Conservation (phyloP, 2,888 invertebrate species). For the Bombylius major region DNA sequence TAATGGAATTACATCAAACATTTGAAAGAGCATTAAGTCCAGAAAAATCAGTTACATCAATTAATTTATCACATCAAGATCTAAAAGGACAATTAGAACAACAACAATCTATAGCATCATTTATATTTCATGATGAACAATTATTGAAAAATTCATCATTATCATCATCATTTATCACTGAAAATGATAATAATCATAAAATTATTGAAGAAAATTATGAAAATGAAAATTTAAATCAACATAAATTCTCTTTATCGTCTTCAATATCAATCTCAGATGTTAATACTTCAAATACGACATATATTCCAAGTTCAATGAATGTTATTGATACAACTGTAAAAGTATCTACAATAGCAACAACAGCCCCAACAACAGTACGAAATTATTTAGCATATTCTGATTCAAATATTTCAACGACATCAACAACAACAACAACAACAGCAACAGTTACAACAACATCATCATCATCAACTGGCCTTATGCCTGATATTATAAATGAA, state of each 20-base stretch:
- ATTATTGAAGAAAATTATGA: too few relatives aligned
- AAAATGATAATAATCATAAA: too few relatives aligned
- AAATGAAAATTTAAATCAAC: too few relatives aligned
- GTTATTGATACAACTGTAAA: neutral
- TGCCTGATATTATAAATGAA: constrained; percentile 38
- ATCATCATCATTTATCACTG: too few relatives aligned
- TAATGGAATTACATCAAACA: constrained; percentile 18
- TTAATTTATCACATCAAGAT: neutral
- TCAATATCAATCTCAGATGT: too few relatives aligned
- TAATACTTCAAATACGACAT: too few relatives aligned
- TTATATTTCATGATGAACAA: neutral
- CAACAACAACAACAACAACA: constrained; percentile 5
- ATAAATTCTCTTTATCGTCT: too few relatives aligned
- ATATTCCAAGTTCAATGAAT: too few relatives aligned
- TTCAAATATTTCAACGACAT: neutral
- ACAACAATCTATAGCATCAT: constrained; percentile 1
- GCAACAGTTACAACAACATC: too few relatives aligned
- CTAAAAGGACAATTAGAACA: too few relatives aligned
- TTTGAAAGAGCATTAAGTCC: constrained; percentile 16
- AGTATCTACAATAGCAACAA: neutral
- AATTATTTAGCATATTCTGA: neutral
- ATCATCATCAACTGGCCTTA: constrained; percentile 14
- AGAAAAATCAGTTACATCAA: constrained; percentile 9
- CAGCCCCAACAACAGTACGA: neutral
- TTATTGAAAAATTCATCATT: neutral